Evolutionary conservation across 2,797 vertebrate genomes (phyloP), one percentile per base, ranked within the genome.

Genomic region (Calcarius lapponicus): DNA sequence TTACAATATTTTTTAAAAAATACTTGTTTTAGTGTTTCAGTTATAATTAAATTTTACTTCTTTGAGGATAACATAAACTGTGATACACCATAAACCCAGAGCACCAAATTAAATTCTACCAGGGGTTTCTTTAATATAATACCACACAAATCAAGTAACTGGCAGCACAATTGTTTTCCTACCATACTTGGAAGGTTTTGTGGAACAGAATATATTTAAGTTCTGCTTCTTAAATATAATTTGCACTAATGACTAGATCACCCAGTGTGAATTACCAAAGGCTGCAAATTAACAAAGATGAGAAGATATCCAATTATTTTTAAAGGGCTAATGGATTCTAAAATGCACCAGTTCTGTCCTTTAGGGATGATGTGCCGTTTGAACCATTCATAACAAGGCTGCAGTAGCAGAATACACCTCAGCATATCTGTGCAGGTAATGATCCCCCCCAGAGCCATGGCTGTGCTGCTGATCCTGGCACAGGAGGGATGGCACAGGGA

Each of bases 181-280:
- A 29, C 57, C 16, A 65, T 58, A 58, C 42, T 94, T 60, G 42
- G 72, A 76, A 80, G 18, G 7, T 50, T 94, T 70, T 90, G 48
- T 72, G 66, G 43, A 74, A 80, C 1, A 0, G 56, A 92, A 72
- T 62, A 83, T 61, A 71, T 48, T 62, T 38, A 86, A 74, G 36
- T 65, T 79, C 85, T 71, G 80, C 31, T 73, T 95, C 83, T 93
- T 94, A 88, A 91, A 83, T 64, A 85, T 61, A 95, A 88, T 86
- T 94, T 89, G 12, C 45, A 31, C 18, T 92, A 89, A 94, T 70
- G 74, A 87, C 78, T 67, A 67, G 40, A 87, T 93, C 69, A 81
- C 69, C 65, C 65, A 61, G 43, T 56, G 64, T 92, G 88, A 96
- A 81, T 79, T 92, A 92, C 61, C 56, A n/a, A 92, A 88, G n/a